Evolutionary conservation across 2,113 vertebrate genomes (phyloP).

Genomic region (Brachyhypopomus occidentalis): DNA sequence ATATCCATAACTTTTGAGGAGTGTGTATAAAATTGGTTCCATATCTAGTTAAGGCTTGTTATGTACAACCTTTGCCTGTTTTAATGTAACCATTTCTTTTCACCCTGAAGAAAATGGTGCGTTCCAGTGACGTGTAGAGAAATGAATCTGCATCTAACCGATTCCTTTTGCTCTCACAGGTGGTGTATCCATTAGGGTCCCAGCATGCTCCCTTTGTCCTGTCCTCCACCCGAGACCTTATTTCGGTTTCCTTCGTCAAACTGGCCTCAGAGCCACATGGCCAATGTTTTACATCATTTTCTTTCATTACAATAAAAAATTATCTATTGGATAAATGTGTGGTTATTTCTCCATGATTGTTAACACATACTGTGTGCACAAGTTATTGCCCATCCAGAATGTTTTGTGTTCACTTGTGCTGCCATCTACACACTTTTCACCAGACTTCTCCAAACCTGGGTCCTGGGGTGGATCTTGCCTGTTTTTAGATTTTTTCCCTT

Average conservation of each 20-base stretch:
- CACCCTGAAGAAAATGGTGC: too few relatives aligned
- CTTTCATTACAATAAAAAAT: constrained; percentile 73
- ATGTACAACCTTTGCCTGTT: too few relatives aligned
- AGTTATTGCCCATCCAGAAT: not conserved
- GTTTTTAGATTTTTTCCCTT: too few relatives aligned
- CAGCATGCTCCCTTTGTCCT: constrained; percentile 55
- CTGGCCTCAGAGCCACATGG: constrained; percentile 43
- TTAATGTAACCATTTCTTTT: too few relatives aligned
- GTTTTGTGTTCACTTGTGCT: not conserved
- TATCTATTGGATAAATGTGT: constrained; percentile 58
- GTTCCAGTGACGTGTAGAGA: not conserved
- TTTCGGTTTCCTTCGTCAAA: constrained; percentile 61
- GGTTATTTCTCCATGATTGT: constrained; percentile 48
- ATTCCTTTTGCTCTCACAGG: constrained; percentile 44
- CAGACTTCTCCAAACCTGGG: too few relatives aligned
- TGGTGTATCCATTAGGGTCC: constrained; percentile 48
- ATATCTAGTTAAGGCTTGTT: too few relatives aligned
- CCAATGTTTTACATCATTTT: constrained; percentile 70
- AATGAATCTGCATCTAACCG: not conserved
- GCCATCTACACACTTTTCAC: too few relatives aligned
- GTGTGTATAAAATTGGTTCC: too few relatives aligned
- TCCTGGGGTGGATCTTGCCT: too few relatives aligned
- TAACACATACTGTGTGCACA: too few relatives aligned
- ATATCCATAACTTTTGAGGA: too few relatives aligned
- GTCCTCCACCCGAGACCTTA: not conserved